Percentiles rank a stretch among this genome's conserved stretches.
phyloP scores from a whole-genome alignment of 2,888 invertebrate genomes.

The Gastracanthus pulcherrimus region DNA sequence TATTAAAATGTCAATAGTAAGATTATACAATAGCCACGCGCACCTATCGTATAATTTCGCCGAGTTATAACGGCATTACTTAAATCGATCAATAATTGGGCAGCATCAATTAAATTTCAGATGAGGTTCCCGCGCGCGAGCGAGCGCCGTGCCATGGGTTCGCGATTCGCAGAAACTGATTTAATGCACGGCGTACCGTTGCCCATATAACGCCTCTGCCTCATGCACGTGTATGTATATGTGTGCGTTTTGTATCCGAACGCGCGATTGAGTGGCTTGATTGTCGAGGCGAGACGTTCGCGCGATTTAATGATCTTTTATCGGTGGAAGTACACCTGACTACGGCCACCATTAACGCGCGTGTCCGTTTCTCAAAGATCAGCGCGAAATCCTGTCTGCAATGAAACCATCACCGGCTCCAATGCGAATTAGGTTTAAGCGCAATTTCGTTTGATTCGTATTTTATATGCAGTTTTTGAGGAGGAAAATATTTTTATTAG shows the following conservation, averaged over 20 bases:
- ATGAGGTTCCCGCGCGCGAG: background rate
- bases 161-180: constrained; percentile 26
- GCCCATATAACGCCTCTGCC: background rate
- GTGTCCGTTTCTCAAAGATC: too few relatives aligned
- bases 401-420: too few relatives aligned
- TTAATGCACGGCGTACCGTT: background rate
- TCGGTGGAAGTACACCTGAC: too few relatives aligned
- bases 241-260: background rate
- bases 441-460: too few relatives aligned
- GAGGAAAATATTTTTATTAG: too few relatives aligned
- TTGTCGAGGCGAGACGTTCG: constrained; percentile 17
- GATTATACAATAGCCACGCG: background rate
- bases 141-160: too few relatives aligned
- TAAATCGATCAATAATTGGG: constrained; percentile 18
- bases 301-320: constrained; percentile 28
- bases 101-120: constrained; percentile 22
- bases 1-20: background rate
- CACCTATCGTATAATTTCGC: too few relatives aligned
- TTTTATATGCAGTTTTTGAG: too few relatives aligned
- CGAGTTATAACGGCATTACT: background rate
- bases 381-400: too few relatives aligned
- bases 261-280: constrained; percentile 17
- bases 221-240: background rate
- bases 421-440: too few relatives aligned
- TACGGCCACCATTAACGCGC: too few relatives aligned